Evolutionary conservation across 2,888 invertebrate genomes (phyloP), one percentile per base, ranked within the genome.

Genomic region (Dichetophora obliterata): DNA sequence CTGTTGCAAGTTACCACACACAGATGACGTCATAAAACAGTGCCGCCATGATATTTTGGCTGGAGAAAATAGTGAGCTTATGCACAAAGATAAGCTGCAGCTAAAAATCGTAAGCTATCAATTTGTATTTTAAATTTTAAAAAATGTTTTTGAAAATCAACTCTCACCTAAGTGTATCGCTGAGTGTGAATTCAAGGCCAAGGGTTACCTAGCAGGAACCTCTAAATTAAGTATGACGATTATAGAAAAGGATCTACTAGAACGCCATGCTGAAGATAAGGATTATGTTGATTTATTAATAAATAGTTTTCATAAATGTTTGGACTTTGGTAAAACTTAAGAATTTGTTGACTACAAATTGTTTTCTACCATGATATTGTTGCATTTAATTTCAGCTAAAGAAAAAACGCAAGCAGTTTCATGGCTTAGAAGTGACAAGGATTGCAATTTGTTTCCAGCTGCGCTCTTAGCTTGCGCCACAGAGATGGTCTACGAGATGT

Each of bases 401-500:
- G 22, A 68, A 4, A 61, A n/a, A 81, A 81, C 80, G 2, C 59
- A 79, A 16, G 77, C 82, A 63, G 79, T 79, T 22, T 54, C 81
- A 27, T 85, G 85, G 85, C n/a, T 84, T 66, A 79, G 78, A 24
- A 24, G 77, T 2, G 79, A 80, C 69, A 79, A 78, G 9, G 71
- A 81, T 0, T 85, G 85, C 73, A 77, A 84, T 65, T 81, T 80
- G 48, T 80, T 77, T 73, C 85, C 84, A 6, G 85, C 80, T 11
- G 80, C 79, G 5, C 52, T 84, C 54, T 61, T 84, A 43, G 80
- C 82, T 69, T 84, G 85, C 57, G 75, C 78, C 3, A 80, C 82
- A 78, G 82, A 84, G 19, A 63, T 80, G 50, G 83, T 83, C 2
- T 84, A 85, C 50, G 77, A 78, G 9, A 85, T 83, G 31, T 85